These are phyloP conservation scores for Myopa testacea DNA, from an alignment of 2,888 invertebrate genomes.

Conservation along the genomic window DNA sequence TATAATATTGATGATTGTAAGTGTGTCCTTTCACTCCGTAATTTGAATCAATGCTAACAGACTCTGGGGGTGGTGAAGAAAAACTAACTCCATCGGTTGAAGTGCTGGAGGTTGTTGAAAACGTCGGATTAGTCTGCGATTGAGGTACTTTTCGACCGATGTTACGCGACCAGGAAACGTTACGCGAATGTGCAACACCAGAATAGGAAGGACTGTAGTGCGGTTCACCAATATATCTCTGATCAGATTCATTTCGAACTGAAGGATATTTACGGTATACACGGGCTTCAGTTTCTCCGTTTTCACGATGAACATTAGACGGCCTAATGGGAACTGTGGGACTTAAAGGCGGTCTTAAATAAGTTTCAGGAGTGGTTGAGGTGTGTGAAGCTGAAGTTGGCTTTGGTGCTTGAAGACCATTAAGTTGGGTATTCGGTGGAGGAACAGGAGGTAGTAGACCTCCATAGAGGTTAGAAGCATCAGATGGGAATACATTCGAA, in stretches of 20 bases:
- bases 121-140: constrained; percentile 1
- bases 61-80: constrained; percentile 14
- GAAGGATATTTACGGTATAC: constrained; percentile 55
- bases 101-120: constrained; percentile 34
- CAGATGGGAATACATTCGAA: neutral
- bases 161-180: constrained; percentile 52
- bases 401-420: constrained; percentile 51
- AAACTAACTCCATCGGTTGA: constrained; percentile 43
- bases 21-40: constrained; percentile 36
- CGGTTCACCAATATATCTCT: constrained; percentile 46
- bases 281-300: constrained; percentile 45
- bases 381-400: constrained; percentile 33
- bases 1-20: constrained; percentile 56
- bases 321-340: constrained; percentile 32
- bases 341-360: constrained; percentile 29
- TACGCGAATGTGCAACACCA: constrained; percentile 60
- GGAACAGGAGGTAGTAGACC: constrained; percentile 31
- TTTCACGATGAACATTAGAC: constrained; percentile 18
- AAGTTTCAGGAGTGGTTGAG: constrained; percentile 32
- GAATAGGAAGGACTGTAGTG: constrained; percentile 64
- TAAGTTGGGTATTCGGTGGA: neutral
- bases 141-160: constrained; percentile 46
- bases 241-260: constrained; percentile 49
- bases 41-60: too few relatives aligned
- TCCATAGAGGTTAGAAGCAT: constrained; percentile 47